A percentile compares a stretch with the other conserved stretches of the same genome.
Evolutionary conservation across 2,888 invertebrate genomes (phyloP).

Genomic region (Amphipyra berbera): DNA sequence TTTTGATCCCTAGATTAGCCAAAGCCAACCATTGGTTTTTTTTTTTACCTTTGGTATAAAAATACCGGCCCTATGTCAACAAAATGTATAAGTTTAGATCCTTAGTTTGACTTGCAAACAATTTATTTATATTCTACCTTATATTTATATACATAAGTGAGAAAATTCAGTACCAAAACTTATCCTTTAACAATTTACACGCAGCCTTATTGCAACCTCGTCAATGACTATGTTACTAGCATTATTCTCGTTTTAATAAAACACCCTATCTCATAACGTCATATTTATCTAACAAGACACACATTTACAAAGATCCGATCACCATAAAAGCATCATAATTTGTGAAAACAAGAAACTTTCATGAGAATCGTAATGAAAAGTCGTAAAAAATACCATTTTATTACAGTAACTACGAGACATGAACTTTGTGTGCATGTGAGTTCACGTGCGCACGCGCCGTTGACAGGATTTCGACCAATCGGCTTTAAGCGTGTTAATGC

Average conservation of each 20-base stretch:
- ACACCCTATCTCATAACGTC: slow-evolving; percentile 16
- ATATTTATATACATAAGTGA: not conserved
- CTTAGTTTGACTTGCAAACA: slow-evolving; percentile 9
- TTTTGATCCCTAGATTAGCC: too few species aligned
- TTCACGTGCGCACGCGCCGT: not conserved
- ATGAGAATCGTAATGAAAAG: slow-evolving; percentile 5
- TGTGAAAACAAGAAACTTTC: slow-evolving; percentile 6
- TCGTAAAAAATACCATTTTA: slow-evolving; percentile 12
- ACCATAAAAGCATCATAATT: slow-evolving; percentile 18
- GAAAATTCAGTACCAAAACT: slow-evolving; percentile 22
- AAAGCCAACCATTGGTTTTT: too few species aligned
- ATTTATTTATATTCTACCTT: not conserved
- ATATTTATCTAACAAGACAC: not conserved
- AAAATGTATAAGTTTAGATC: slow-evolving; percentile 9
- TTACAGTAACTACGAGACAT: slow-evolving; percentile 4
- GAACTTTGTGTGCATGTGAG: not conserved
- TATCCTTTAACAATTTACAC: slow-evolving; percentile 14
- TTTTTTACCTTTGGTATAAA: too few species aligned
- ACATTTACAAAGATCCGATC: slow-evolving; percentile 19
- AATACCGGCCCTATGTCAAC: too few species aligned
- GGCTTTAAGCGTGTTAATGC: not conserved
- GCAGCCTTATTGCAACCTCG: slow-evolving; percentile 49
- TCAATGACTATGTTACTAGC: slow-evolving; percentile 33
- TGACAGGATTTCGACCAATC: not conserved
- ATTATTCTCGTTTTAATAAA: slow-evolving; percentile 11